Evolutionary conservation across 2,797 vertebrate species (phyloP), one percentile per base, ranked within the genome.

Genomic region (Alauda arvensis): DNA sequence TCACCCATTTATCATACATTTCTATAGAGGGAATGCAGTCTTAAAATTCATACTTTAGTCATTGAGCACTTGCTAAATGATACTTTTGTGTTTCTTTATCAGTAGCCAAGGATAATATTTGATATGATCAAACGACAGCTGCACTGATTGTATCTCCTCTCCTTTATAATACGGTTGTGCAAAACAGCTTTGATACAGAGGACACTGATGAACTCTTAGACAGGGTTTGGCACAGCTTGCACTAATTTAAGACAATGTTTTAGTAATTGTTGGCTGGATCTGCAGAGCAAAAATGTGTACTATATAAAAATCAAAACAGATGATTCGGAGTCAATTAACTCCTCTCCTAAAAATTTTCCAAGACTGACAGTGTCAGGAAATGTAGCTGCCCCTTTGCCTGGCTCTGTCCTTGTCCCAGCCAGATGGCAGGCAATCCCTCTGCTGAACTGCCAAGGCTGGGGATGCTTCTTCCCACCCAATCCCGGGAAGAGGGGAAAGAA

Each of bases 221-320:
- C 48, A 60, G 12, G 29, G 12, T 33, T 59, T 67, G 72, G 29
- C 37, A 60, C 37, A 59, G 43, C 12, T 74, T 83, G 70, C 21
- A 25, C 29, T 76, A 46, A 57, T 88, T 80, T 78, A 62, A 80
- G 76, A 15, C 24, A 87, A n/a, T 72, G 9, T 72, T 87, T 90
- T 63, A 63, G 76, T 88, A 85, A 88, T 72, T 83, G 45, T 88
- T 87, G 76, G 75, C 56, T 82, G 62, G 60, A 88, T 84, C 77
- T 90, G 72, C 49, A 89, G 66, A 93, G 67, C 79, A 72, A 84
- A 93, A 92, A 86, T 21, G 4, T 74, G 26, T 60, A 49, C 48
- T 18, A 51, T 60, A 89, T 57, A 82, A 89, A 76, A 79, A 80
- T 45, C 40, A 37, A 46, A 77, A 39, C 12, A 29, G 34, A 59